These are phyloP conservation scores for Linepithema humile DNA, from an alignment of 1,140 invertebrate species.

Conservation along the genomic window DNA sequence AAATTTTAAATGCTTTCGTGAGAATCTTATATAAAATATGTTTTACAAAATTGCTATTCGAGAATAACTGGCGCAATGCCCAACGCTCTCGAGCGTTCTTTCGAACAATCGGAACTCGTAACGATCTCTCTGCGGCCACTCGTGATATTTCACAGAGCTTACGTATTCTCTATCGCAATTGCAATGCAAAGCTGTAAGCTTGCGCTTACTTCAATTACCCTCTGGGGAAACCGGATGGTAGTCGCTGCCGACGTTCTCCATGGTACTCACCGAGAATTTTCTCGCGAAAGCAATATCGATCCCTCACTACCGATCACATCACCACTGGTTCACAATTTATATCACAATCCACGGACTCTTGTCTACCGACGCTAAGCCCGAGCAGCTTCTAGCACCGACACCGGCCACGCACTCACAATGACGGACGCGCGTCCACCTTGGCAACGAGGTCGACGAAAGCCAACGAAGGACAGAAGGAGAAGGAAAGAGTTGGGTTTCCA, in stretches of 20 bases:
- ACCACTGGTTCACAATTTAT: conserved; percentile 2
- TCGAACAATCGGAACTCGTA: background rate
- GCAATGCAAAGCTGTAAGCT: background rate
- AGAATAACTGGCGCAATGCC: background rate
- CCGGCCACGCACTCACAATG: conserved; percentile 43
- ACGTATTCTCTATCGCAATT: background rate
- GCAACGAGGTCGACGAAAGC: conserved; percentile 68
- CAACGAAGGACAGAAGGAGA: conserved; percentile 43
- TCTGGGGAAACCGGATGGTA: background rate
- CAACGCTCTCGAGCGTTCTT: background rate
- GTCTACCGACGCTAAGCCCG: background rate
- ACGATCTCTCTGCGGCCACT: background rate
- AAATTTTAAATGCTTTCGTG: background rate
- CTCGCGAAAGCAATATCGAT: background rate
- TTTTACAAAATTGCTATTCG: background rate
- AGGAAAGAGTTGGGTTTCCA: background rate
- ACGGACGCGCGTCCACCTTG: conserved; percentile 62
- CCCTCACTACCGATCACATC: background rate
- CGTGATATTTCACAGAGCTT: conserved; percentile 1
- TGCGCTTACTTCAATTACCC: background rate
- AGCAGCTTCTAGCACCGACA: conserved; percentile 1
- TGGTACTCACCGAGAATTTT: background rate
- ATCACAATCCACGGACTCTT: background rate
- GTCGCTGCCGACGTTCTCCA: background rate
- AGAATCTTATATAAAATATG: background rate